These are phyloP conservation scores for Ethmia dodecea DNA, from an alignment of 2,888 invertebrate genomes.

Conservation along the genomic window DNA sequence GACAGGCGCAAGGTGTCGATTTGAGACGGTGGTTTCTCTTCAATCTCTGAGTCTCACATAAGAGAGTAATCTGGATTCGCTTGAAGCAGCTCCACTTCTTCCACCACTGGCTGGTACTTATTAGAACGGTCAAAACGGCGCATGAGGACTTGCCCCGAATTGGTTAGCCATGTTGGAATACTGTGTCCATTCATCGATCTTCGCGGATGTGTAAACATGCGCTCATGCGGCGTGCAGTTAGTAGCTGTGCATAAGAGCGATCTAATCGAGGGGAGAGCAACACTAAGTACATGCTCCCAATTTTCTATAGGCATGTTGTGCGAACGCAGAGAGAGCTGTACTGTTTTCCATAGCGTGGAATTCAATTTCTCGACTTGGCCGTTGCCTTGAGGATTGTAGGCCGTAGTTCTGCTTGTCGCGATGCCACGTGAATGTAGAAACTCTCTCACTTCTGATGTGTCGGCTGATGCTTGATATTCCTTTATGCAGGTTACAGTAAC, in stretches of 20 bases:
- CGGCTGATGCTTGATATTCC: too few species aligned
- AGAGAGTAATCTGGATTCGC: too few species aligned
- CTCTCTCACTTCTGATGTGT: conserved; percentile 7
- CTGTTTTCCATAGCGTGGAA: conserved; percentile 1
- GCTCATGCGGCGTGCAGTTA: conserved; percentile 2
- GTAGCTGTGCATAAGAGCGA: conserved; percentile 4
- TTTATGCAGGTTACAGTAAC: too few species aligned
- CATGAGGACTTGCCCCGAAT: neutral
- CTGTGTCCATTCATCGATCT: neutral
- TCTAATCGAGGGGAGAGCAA: neutral
- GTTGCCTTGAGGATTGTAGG: too few species aligned
- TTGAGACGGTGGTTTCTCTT: neutral
- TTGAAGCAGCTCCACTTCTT: too few species aligned
- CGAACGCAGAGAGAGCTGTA: neutral
- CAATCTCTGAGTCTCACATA: conserved; percentile 3
- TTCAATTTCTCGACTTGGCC: too few species aligned
- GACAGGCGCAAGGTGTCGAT: neutral
- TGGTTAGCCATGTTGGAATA: neutral
- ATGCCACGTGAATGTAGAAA: too few species aligned
- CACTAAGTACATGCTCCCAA: neutral
- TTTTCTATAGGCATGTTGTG: neutral
- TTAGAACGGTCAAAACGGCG: neutral
- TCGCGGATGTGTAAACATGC: conserved; percentile 1
- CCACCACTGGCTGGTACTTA: conserved; percentile 1
- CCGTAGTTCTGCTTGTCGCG: too few species aligned